A percentile compares a stretch with the other conserved stretches of the same genome.
phyloP scores from a whole-genome alignment of 2,797 vertebrate genomes.

The Bradypodion ventrale region DNA sequence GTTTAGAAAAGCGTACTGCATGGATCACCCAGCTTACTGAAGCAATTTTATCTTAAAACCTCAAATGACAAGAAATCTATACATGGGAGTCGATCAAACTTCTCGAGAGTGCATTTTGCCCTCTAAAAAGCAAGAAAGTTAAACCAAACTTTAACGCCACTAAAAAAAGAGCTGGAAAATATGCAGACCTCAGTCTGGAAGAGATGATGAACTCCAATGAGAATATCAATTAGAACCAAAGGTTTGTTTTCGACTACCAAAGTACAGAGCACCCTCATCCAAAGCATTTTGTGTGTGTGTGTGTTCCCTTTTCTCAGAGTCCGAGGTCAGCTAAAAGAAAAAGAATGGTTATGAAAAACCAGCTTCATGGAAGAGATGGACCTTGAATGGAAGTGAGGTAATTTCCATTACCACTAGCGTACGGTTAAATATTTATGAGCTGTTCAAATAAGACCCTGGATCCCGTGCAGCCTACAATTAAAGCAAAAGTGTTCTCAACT shows the following conservation, averaged over 20 bases:
- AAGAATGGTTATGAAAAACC: rapidly evolving
- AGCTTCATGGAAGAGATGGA: rapidly evolving
- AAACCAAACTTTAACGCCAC: not conserved
- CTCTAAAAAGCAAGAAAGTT: not conserved
- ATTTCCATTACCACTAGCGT: rapidly evolving
- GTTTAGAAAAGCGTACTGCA: not conserved
- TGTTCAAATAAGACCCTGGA: not conserved
- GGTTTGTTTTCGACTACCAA: not conserved
- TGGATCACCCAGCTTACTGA: not conserved
- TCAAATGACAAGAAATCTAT: constrained; percentile 13
- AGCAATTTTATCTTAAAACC: not conserved
- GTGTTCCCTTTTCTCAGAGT: not conserved
- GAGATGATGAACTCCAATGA: not conserved
- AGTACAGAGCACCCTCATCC: not conserved
- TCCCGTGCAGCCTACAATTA: not conserved
- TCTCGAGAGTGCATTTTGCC: not conserved
- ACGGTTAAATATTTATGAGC: rapidly evolving
- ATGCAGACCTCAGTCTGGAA: not conserved
- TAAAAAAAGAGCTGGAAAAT: not conserved
- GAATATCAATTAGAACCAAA: not conserved
- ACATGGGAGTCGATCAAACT: not conserved
- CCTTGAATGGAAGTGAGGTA: not conserved
- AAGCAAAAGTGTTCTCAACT: not conserved
- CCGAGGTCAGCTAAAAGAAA: not conserved
- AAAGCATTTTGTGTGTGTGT: not conserved